Evolutionary conservation across 1,140 invertebrate genomes (phyloP).

Genomic region (Ceratosolen fusciceps): DNA sequence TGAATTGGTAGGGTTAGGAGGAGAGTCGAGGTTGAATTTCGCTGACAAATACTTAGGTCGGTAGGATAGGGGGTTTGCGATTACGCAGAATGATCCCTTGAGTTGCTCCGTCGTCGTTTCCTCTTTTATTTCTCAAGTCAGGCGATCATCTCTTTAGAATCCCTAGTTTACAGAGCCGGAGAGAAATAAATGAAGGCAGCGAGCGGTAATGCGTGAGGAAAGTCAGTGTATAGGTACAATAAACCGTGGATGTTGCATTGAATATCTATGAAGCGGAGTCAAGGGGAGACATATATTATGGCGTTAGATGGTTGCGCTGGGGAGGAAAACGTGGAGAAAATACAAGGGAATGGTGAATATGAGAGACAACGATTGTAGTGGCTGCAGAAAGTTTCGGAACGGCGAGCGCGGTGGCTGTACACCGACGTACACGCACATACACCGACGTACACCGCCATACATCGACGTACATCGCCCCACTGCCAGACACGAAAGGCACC

Average conservation of each 20-base stretch:
- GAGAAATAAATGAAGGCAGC: not conserved
- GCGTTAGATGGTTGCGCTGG: conserved; percentile 6
- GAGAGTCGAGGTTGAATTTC: too few relatives aligned
- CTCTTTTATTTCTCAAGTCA: not conserved
- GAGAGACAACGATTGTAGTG: not conserved
- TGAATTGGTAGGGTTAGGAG: too few relatives aligned
- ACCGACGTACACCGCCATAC: not conserved
- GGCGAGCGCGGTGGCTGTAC: not conserved
- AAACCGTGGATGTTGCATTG: not conserved
- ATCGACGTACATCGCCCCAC: not conserved
- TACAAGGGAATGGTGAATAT: not conserved
- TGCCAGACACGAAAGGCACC: too few relatives aligned
- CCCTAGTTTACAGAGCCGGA: not conserved
- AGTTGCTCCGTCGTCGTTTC: not conserved
- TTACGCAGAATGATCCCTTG: not conserved
- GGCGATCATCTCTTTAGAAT: not conserved
- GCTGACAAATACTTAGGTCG: too few relatives aligned
- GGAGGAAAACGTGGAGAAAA: not conserved
- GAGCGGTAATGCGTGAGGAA: not conserved
- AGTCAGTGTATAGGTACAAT: not conserved
- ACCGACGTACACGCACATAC: not conserved
- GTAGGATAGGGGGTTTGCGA: too few relatives aligned
- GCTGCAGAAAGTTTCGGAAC: not conserved
- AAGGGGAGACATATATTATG: not conserved
- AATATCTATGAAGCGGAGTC: not conserved